Percentiles rank a stretch among this genome's conserved stretches.
Evolutionary conservation across 2,797 vertebrate genomes (phyloP).

Genomic region (Crenichthys baileyi): DNA sequence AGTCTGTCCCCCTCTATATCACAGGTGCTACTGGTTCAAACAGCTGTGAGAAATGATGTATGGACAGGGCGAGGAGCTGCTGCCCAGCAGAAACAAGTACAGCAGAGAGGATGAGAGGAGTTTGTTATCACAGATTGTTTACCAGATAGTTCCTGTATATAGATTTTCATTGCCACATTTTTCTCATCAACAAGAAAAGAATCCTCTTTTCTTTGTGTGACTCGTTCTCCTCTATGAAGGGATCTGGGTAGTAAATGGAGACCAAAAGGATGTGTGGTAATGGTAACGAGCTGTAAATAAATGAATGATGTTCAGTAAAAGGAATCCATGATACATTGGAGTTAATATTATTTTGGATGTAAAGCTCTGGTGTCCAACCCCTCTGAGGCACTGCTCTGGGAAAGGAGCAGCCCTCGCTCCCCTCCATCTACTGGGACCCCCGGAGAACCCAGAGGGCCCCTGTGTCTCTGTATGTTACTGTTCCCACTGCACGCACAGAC

Average conservation of each 20-base stretch:
- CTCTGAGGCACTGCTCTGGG: slow-evolving; percentile 72
- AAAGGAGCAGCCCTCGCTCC: slow-evolving; percentile 73
- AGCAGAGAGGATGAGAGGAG: slow-evolving; percentile 59
- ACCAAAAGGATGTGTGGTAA: slow-evolving; percentile 58
- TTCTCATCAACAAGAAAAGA: slow-evolving; percentile 4
- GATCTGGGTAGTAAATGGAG: slow-evolving; percentile 39
- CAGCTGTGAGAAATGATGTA: slow-evolving; percentile 51
- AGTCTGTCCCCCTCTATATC: slow-evolving; percentile 28
- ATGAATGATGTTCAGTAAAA: slow-evolving; percentile 58
- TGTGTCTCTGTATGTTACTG: slow-evolving; percentile 84
- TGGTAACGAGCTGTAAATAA: slow-evolving; percentile 56
- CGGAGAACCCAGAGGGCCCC: slow-evolving; percentile 56
- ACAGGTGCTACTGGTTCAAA: slow-evolving; percentile 73
- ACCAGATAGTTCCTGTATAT: neutral
- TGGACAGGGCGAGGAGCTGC: slow-evolving; percentile 60
- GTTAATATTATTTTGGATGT: slow-evolving; percentile 49
- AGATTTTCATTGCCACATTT: slow-evolving; percentile 1
- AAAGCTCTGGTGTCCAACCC: slow-evolving; percentile 47
- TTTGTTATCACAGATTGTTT: slow-evolving; percentile 18
- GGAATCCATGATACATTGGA: slow-evolving; percentile 64
- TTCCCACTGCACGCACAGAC: slow-evolving; percentile 88
- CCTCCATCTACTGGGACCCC: slow-evolving; percentile 58
- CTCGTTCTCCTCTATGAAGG: slow-evolving; percentile 43
- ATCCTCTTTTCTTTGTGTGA: slow-evolving; percentile 17
- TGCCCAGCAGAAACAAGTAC: slow-evolving; percentile 64